A percentile compares a stretch with the other conserved stretches of the same genome.
Conservation (phyloP, 2,888 invertebrate genomes). For the Anthophora plumipes region DNA sequence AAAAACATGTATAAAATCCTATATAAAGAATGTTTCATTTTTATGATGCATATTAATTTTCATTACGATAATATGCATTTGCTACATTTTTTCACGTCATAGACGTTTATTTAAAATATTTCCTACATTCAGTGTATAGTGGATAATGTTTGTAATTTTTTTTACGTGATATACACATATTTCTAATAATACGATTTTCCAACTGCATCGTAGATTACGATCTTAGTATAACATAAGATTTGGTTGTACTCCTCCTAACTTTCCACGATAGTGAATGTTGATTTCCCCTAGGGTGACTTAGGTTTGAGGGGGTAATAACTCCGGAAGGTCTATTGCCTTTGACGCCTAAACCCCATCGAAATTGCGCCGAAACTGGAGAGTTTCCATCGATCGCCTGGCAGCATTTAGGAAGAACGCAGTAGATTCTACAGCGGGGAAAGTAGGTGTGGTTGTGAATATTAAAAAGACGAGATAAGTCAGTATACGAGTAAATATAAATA, state of each 20-base stretch:
- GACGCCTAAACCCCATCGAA: background rate
- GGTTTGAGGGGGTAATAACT: background rate
- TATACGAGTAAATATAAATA: background rate
- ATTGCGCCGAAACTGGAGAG: conserved; percentile 34
- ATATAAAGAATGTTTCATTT: background rate
- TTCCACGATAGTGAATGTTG: background rate
- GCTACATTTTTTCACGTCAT: background rate
- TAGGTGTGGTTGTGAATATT: background rate
- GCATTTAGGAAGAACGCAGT: background rate
- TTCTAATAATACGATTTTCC: background rate
- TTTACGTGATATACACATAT: background rate
- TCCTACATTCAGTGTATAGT: background rate
- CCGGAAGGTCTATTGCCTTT: background rate
- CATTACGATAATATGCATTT: background rate
- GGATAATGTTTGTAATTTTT: background rate
- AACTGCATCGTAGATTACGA: background rate
- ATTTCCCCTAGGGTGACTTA: background rate
- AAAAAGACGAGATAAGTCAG: background rate
- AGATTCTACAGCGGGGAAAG: background rate
- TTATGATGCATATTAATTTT: no score
- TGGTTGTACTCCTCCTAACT: background rate
- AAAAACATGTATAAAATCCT: background rate
- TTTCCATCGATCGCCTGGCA: conserved; percentile 17
- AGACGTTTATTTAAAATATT: background rate
- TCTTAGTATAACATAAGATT: no score